These are phyloP conservation scores for Brachypteracias leptosomus DNA, from an alignment of 2,113 vertebrate genomes.

Conservation along the genomic window DNA sequence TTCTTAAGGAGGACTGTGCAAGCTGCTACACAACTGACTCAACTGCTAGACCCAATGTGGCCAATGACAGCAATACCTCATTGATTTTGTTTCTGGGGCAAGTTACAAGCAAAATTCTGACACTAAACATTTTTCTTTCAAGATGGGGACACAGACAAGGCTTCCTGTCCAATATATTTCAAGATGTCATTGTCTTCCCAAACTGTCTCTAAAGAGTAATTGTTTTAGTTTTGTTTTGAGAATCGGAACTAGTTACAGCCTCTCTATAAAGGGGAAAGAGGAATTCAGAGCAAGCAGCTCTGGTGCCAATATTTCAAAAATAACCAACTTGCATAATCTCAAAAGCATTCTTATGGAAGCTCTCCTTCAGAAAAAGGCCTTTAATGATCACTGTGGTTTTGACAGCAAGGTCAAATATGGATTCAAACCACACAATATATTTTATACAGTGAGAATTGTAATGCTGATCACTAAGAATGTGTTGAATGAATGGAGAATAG, in stretches of 20 bases:
- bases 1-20: not conserved
- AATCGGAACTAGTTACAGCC: not conserved
- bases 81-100: not conserved
- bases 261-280: not conserved
- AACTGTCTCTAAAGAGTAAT: not conserved
- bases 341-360: not conserved
- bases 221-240: not conserved
- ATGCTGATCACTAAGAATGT: accelerated
- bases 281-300: not conserved
- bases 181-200: not conserved
- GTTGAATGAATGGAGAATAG: not conserved
- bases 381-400: not conserved
- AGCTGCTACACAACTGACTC: no score
- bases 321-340: not conserved
- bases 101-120: not conserved
- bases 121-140: not conserved
- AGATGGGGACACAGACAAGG: not conserved
- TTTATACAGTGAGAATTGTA: not conserved
- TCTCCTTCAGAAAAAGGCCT: not conserved
- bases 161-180: not conserved
- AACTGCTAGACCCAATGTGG: accelerated
- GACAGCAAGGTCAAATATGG: constrained; percentile 13
- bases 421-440: not conserved
- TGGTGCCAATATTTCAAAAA: not conserved
- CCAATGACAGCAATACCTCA: not conserved